Conservation (phyloP, 2,888 invertebrate genomes). For the Parnassius mnemosyne region DNA sequence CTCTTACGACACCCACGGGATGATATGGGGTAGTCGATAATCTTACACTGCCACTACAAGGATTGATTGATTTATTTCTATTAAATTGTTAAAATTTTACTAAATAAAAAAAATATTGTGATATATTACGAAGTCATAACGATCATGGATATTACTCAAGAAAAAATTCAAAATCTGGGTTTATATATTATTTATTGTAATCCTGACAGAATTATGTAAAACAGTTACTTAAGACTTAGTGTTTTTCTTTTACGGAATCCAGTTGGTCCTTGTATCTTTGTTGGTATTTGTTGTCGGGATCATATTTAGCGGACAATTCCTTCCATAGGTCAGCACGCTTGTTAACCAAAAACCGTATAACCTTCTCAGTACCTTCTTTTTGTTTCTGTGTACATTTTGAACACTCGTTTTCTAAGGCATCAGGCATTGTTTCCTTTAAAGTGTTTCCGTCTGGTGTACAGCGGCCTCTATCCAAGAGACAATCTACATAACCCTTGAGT, state of each 20-base stretch:
- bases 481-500: conserved; percentile 84
- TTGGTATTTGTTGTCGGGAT: conserved; percentile 84
- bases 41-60: too few species aligned
- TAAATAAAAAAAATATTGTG: too few species aligned
- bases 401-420: conserved; percentile 86
- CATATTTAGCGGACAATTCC: conserved; percentile 84
- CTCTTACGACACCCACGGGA: too few species aligned
- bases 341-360: conserved; percentile 84
- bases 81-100: too few species aligned
- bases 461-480: conserved; percentile 82
- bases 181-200: neutral
- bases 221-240: conserved; percentile 1
- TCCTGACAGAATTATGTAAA: neutral
- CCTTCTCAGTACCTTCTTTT: conserved; percentile 79
- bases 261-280: conserved; percentile 81
- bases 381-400: conserved; percentile 84
- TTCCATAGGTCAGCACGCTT: conserved; percentile 85
- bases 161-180: too few species aligned
- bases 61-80: too few species aligned
- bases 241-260: conserved; percentile 47
- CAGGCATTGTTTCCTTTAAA: conserved; percentile 82
- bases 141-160: too few species aligned
- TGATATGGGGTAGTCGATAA: too few species aligned
- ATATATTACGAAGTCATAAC: too few species aligned
- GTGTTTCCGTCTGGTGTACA: conserved; percentile 86